These are phyloP conservation scores for Leptestheria dahalacensis DNA, from an alignment of 1,140 invertebrate genomes.

Conservation along the genomic window DNA sequence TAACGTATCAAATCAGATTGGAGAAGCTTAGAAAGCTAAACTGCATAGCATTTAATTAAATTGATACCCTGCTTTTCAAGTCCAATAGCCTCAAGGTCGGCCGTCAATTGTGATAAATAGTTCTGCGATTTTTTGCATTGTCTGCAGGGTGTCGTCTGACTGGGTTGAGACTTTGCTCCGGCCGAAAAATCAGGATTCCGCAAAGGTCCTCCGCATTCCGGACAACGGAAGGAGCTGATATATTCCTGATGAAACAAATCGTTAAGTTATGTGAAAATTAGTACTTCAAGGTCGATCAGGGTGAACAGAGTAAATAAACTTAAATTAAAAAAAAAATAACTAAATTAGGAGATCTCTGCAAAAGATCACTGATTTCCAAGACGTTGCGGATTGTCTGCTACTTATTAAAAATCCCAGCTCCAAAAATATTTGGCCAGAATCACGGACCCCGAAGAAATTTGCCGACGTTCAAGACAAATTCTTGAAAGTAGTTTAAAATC, in stretches of 20 bases:
- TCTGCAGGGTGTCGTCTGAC: constrained; percentile 21
- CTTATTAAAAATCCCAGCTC: no score
- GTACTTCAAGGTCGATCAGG: no score
- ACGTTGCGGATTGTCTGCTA: no score
- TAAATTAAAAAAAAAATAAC: background rate
- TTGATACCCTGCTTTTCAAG: constrained; percentile 24
- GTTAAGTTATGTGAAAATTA: background rate
- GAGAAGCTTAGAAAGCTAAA: no score
- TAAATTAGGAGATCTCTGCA: background rate
- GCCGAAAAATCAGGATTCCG: background rate
- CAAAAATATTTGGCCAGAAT: no score
- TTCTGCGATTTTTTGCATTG: constrained; percentile 24
- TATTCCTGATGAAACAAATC: background rate
- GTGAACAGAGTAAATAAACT: no score
- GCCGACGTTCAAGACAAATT: background rate
- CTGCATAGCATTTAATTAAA: background rate
- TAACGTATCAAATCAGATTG: background rate
- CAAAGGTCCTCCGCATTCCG: background rate
- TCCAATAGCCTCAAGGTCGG: constrained; percentile 23
- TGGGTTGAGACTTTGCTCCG: background rate
- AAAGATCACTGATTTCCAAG: background rate
- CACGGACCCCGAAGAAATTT: no score
- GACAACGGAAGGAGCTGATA: constrained; percentile 8
- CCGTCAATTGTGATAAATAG: constrained; percentile 21
- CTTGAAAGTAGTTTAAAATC: background rate